Conservation (phyloP, 1,140 invertebrate genomes). For the Drosophila navojoa region DNA sequence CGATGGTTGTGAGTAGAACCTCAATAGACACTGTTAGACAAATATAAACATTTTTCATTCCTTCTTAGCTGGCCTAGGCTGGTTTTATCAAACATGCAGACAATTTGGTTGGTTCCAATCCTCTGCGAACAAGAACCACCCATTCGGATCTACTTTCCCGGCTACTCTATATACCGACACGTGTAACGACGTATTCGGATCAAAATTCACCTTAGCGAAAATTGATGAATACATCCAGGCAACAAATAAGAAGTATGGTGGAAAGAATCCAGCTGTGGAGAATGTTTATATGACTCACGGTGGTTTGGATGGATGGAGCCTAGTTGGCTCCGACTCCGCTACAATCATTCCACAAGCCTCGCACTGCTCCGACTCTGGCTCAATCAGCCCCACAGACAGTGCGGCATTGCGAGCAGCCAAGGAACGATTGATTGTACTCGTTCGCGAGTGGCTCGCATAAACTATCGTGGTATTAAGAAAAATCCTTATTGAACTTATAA, state of each 20-base stretch:
- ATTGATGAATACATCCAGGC: constrained; percentile 77
- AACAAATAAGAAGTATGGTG: constrained; percentile 87
- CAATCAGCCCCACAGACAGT: constrained; percentile 83
- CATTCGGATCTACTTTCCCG: constrained; percentile 87
- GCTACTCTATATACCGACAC: constrained; percentile 86
- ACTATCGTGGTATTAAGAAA: too few species aligned
- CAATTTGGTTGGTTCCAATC: constrained; percentile 91
- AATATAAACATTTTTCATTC: neutral
- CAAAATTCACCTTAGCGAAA: constrained; percentile 35
- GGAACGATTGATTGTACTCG: constrained; percentile 49
- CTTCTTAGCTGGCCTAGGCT: constrained; percentile 71
- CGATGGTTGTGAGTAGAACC: constrained; percentile 50
- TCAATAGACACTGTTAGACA: neutral
- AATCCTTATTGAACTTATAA: too few species aligned
- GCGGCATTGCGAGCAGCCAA: constrained; percentile 84
- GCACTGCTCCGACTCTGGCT: constrained; percentile 87
- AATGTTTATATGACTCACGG: constrained; percentile 88
- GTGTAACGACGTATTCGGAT: constrained; percentile 88
- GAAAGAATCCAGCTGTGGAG: constrained; percentile 84
- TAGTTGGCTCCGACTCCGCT: constrained; percentile 85
- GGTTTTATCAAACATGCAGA: constrained; percentile 90
- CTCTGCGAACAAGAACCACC: constrained; percentile 85
- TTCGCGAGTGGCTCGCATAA: constrained; percentile 64
- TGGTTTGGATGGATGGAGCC: constrained; percentile 87
- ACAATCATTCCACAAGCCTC: constrained; percentile 84